These are phyloP conservation scores for Idris sp. DNA, from an alignment of 1,140 invertebrate species.

Conservation along the genomic window DNA sequence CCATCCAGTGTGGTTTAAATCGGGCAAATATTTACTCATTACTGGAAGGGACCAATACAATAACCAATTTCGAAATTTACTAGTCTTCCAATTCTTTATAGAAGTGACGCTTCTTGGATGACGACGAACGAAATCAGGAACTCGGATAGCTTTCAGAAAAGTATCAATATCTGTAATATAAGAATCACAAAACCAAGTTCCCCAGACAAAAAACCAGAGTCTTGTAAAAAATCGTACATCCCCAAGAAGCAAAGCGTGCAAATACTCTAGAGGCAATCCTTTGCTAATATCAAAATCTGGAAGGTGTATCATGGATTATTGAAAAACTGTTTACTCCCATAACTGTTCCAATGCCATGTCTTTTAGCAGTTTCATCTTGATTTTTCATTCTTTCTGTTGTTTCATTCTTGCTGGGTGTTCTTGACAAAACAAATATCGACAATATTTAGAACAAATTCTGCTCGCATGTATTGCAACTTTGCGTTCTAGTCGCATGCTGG, in stretches of 20 bases:
- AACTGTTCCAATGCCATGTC: not conserved
- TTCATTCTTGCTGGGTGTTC: too few species aligned
- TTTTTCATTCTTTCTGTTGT: not conserved
- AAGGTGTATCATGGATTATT: not conserved
- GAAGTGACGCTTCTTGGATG: constrained; percentile 4
- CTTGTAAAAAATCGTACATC: not conserved
- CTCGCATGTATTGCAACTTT: constrained; percentile 19
- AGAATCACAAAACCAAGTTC: not conserved
- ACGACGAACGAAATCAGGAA: too few species aligned
- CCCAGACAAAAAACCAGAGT: not conserved
- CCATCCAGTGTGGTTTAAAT: constrained; percentile 38
- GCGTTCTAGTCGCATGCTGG: constrained; percentile 4
- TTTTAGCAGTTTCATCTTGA: constrained; percentile 1
- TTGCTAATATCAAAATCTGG: constrained; percentile 14
- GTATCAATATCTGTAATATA: not conserved
- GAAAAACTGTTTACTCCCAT: constrained; percentile 10
- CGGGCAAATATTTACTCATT: constrained; percentile 15
- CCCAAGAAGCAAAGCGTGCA: constrained; percentile 30
- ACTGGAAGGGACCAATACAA: constrained; percentile 26
- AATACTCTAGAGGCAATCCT: constrained; percentile 14
- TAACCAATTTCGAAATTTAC: constrained; percentile 14
- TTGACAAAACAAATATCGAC: too few species aligned
- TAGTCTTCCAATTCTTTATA: constrained; percentile 14
- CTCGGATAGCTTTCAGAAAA: too few species aligned
- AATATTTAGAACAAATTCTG: constrained; percentile 9